Evolutionary conservation across 2,113 vertebrate species (phyloP).

Genomic region (Myxocyprinus asiaticus): DNA sequence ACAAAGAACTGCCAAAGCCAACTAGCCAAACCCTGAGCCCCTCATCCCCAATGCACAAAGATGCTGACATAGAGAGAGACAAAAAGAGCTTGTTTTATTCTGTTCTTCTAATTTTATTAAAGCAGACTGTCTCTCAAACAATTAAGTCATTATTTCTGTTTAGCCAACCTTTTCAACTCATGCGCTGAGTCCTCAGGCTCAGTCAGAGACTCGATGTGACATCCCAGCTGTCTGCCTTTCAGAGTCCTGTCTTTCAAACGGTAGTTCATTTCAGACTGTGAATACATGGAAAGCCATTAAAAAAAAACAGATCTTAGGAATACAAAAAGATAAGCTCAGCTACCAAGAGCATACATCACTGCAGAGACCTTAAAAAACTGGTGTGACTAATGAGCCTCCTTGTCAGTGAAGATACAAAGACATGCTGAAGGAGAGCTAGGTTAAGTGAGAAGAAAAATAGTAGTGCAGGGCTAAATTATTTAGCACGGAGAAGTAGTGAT

Average conservation of each 20-base stretch:
- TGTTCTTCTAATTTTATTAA: no score
- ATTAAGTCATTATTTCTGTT: slow-evolving; percentile 56
- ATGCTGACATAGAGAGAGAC: no score
- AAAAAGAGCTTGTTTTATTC: no score
- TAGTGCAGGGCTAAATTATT: slow-evolving; percentile 55
- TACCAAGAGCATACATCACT: background rate
- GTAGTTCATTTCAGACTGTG: background rate
- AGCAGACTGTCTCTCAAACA: slow-evolving; percentile 53
- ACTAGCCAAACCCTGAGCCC: no score
- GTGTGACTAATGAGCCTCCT: slow-evolving; percentile 31
- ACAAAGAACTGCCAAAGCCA: no score
- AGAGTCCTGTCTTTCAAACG: slow-evolving; percentile 9
- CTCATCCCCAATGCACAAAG: no score
- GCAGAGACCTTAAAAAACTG: slow-evolving; percentile 14
- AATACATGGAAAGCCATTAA: background rate
- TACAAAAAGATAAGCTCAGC: background rate
- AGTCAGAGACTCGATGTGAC: background rate
- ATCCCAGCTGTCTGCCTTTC: background rate
- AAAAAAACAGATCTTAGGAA: background rate
- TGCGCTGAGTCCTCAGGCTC: slow-evolving; percentile 50
- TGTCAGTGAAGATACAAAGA: slow-evolving; percentile 44
- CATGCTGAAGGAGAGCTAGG: slow-evolving; percentile 13
- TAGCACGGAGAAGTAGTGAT: slow-evolving; percentile 50
- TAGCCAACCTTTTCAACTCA: slow-evolving; percentile 53
- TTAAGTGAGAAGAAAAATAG: slow-evolving; percentile 46